These are phyloP conservation scores for Gambelia wislizenii DNA, from an alignment of 2,797 vertebrate genomes.

Conservation along the genomic window DNA sequence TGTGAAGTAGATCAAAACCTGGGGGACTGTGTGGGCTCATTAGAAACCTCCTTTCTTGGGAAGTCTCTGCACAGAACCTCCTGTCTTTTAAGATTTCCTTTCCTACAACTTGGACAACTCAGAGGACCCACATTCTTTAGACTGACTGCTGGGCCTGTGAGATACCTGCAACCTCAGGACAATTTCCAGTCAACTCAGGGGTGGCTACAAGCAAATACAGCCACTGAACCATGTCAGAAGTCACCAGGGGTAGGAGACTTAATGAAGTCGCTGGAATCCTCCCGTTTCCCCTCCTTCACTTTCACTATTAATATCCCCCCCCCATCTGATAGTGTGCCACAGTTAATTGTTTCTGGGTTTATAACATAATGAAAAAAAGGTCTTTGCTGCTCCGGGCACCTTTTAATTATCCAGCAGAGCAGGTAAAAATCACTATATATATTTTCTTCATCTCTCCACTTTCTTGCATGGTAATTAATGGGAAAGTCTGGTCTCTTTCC, in stretches of 20 bases:
- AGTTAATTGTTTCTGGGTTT: conserved; percentile 80
- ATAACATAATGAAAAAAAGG: conserved; percentile 78
- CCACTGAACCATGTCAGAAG: background rate
- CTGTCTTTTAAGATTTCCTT: background rate
- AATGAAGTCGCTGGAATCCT: conserved; percentile 78
- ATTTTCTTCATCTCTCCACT: background rate
- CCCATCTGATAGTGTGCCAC: conserved; percentile 76
- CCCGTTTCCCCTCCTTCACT: conserved; percentile 70
- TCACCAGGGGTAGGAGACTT: conserved; percentile 63
- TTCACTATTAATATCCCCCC: conserved; percentile 75
- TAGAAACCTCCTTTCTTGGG: background rate
- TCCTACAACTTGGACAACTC: background rate
- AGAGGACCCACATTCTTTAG: no score
- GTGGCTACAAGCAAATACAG: background rate
- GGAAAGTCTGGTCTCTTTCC: conserved; percentile 51
- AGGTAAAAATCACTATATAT: conserved; percentile 71
- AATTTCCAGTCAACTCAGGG: background rate
- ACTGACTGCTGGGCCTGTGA: background rate
- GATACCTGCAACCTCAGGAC: background rate
- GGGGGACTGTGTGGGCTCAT: background rate
- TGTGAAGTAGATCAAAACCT: background rate
- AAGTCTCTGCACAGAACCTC: no score
- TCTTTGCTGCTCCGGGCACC: conserved; percentile 70
- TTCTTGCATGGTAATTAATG: conserved; percentile 53
- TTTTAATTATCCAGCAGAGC: conserved; percentile 76